These are phyloP conservation scores for Cephus sareptanus DNA, from an alignment of 2,888 invertebrate species.

Conservation along the genomic window DNA sequence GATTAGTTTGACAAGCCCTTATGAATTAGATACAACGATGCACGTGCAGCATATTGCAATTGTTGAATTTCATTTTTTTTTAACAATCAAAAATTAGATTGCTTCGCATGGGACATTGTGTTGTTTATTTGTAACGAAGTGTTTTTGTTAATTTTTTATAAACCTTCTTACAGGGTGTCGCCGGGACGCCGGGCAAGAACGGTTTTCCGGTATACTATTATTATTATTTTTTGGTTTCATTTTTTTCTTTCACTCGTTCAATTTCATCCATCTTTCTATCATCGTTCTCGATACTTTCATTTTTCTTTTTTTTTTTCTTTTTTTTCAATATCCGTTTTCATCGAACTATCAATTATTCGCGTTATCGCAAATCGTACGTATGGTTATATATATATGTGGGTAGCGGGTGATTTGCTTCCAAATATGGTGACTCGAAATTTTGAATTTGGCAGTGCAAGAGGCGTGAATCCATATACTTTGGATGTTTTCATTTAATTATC, in stretches of 20 bases:
- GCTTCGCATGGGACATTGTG: too few relatives aligned
- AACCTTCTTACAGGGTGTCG: slow-evolving; percentile 76
- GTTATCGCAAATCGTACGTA: slow-evolving; percentile 8
- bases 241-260: slow-evolving; percentile 6
- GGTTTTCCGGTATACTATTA: slow-evolving; percentile 87
- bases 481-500: slow-evolving; percentile 23
- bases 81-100: not conserved
- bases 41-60: too few relatives aligned
- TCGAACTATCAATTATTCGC: slow-evolving; percentile 17
- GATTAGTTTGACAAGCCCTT: too few relatives aligned
- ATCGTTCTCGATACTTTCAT: slow-evolving; percentile 5
- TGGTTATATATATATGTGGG: not conserved
- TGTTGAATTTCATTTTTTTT: not conserved
- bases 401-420: slow-evolving; percentile 31
- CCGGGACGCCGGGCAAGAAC: slow-evolving; percentile 86
- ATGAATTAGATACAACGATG: too few relatives aligned
- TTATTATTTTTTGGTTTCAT: slow-evolving; percentile 64
- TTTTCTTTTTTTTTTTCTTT: not conserved
- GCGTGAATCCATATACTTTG: slow-evolving; percentile 9
- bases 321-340: not conserved
- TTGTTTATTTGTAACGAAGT: not conserved
- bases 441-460: slow-evolving; percentile 34
- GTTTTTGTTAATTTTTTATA: slow-evolving; percentile 59
- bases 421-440: slow-evolving; percentile 26
- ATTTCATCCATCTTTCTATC: slow-evolving; percentile 10